Conservation (phyloP, 2,888 invertebrate genomes). For the Lepidocyrtoides sp. region DNA sequence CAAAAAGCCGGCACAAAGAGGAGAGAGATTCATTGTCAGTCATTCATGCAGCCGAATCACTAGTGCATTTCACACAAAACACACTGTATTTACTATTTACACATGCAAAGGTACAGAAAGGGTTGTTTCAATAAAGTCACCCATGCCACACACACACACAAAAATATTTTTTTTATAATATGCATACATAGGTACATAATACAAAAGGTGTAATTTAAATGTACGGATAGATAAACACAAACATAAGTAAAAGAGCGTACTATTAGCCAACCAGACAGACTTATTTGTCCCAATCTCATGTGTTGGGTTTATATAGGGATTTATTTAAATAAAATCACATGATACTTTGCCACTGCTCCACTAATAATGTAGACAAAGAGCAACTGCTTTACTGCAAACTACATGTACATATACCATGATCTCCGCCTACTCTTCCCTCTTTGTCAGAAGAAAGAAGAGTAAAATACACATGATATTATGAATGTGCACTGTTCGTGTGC, state of each 20-base stretch:
- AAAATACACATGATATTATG: conserved; percentile 70
- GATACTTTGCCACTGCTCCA: neutral
- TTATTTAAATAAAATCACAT: neutral
- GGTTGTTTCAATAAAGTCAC: conserved; percentile 37
- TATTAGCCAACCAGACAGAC: neutral
- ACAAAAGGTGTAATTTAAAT: no score
- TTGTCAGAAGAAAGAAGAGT: conserved; percentile 55
- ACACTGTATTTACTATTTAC: neutral
- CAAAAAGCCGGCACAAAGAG: conserved; percentile 46
- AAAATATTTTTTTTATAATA: neutral
- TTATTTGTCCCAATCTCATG: conserved; percentile 45
- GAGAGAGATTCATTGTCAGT: neutral
- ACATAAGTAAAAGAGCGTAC: neutral
- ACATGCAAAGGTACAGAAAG: conserved; percentile 17
- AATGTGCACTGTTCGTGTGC: conserved; percentile 82
- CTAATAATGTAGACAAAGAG: neutral
- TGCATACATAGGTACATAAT: no score
- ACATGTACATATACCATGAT: conserved; percentile 55
- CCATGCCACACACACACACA: conserved; percentile 24
- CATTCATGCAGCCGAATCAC: neutral
- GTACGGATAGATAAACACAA: neutral
- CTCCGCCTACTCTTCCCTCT: conserved; percentile 79
- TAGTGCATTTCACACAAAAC: neutral
- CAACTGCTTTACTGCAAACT: conserved; percentile 33
- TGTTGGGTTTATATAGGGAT: neutral